Evolutionary conservation across 2,888 invertebrate genomes (phyloP).

Genomic region (Kuschelorhynchus macadamiae): DNA sequence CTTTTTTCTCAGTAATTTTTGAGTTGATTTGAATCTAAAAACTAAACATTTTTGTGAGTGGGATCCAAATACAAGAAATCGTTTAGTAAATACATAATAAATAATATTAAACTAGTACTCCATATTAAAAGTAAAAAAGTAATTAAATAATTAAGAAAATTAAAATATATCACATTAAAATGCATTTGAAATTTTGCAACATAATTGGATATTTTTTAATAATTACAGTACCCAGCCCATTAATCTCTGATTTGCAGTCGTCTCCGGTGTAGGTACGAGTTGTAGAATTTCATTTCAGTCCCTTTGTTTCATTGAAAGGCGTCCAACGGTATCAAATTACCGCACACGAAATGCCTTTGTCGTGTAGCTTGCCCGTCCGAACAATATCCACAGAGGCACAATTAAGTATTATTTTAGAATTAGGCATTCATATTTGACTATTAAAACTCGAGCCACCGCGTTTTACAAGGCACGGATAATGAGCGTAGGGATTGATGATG

Average conservation of each 20-base stretch:
- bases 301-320: conserved; percentile 59
- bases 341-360: conserved; percentile 53
- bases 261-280: conserved; percentile 54
- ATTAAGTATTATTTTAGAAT: conserved; percentile 50
- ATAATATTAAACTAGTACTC: too few relatives aligned
- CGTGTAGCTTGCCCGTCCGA: conserved; percentile 37
- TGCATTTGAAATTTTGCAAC: too few relatives aligned
- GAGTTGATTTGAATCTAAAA: too few relatives aligned
- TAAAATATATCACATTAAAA: too few relatives aligned
- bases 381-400: conserved; percentile 46
- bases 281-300: conserved; percentile 57
- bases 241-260: background rate
- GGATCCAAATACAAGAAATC: too few relatives aligned
- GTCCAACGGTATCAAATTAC: conserved; percentile 61
- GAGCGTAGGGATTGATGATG: conserved; percentile 37
- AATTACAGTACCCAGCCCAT: too few relatives aligned
- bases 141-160: too few relatives aligned
- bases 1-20: too few relatives aligned
- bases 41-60: too few relatives aligned
- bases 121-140: too few relatives aligned
- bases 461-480: conserved; percentile 41
- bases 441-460: conserved; percentile 42
- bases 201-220: too few relatives aligned
- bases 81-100: too few relatives aligned
- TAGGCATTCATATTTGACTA: conserved; percentile 46